Evolutionary conservation across 2,888 invertebrate genomes (phyloP), one percentile per base, ranked within the genome.

Genomic region (Hermaeophaga mercurialis): DNA sequence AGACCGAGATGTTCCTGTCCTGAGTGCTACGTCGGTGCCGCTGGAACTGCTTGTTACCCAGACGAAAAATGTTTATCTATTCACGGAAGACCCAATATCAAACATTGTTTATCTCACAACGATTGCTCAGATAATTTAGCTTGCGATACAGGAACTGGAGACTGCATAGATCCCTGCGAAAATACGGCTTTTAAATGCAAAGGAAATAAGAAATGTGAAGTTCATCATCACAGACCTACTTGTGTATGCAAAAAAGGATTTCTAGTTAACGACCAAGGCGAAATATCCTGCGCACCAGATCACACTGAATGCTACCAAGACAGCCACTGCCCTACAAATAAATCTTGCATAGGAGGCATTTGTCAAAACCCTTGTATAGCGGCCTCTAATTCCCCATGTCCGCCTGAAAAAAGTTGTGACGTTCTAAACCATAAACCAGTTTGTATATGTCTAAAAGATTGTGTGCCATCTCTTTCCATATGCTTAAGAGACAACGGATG

Each of bases 241-340:
- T 95, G 95, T 78, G 90, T 93, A 18, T 95, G 94, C 79, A 90
- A 91, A 72, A 88, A 89, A 72, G 92, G 93, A 54, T 93, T 94
- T 73, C 88, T 92, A 62, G 86, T 94, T 44, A 94, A 91, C 75
- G 93, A 93, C 73, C 84, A 84, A 69, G 93, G 94, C 48, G 94
- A 94, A 75, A 80, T 95, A 67, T 89, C 89, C 15, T 95, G 95
- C 75, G 90, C 91, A 39, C 90, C 90, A 11, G 91, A 90, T 72
- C 64, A 70, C 28, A 83, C 87, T 59, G 91, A 91, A 79, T 95
- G 95, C 79, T 82, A 84, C 49, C 83, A 85, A 69, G 88, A 90
- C 73, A 86, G 88, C 68, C 91, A 94, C 73, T 95, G 95, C 72
- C 88, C 92, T 47, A 87, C 90, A 38, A 91, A 92, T 76, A 85